Evolutionary conservation across 1,140 invertebrate species (phyloP).

Genomic region (Cardiocondyla obscurior): DNA sequence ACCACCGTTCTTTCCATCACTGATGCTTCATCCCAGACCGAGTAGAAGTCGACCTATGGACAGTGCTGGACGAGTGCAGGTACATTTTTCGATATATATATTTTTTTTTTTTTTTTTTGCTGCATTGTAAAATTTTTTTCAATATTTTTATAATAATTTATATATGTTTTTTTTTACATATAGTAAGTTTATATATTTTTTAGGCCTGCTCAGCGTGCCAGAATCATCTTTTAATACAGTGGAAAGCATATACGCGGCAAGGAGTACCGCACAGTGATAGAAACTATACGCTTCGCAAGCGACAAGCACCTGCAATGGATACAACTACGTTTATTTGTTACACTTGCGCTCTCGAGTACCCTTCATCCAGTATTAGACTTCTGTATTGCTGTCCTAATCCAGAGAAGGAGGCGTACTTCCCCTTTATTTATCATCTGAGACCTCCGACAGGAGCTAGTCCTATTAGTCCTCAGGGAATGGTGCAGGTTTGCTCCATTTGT

Average conservation of each 20-base stretch:
- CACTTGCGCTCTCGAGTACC: constrained; percentile 92
- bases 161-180: background rate
- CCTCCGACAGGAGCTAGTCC: constrained; percentile 92
- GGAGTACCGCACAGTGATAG: constrained; percentile 90
- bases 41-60: constrained; percentile 93
- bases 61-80: constrained; percentile 89
- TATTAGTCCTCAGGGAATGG: constrained; percentile 92
- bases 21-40: constrained; percentile 92
- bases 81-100: constrained; percentile 29
- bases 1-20: constrained; percentile 92
- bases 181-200: too few species aligned
- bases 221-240: constrained; percentile 92
- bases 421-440: constrained; percentile 91
- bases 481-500: constrained; percentile 93
- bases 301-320: constrained; percentile 87
- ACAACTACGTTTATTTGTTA: constrained; percentile 94
- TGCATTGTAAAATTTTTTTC: background rate
- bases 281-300: constrained; percentile 91
- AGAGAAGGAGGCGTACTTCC: constrained; percentile 94
- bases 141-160: background rate
- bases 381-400: constrained; percentile 94
- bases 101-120: background rate
- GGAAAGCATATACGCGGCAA: constrained; percentile 87
- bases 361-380: constrained; percentile 89
- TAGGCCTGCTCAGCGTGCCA: constrained; percentile 91